phyloP scores from a whole-genome alignment of 1,140 invertebrate genomes.

The Aphis craccivora region DNA sequence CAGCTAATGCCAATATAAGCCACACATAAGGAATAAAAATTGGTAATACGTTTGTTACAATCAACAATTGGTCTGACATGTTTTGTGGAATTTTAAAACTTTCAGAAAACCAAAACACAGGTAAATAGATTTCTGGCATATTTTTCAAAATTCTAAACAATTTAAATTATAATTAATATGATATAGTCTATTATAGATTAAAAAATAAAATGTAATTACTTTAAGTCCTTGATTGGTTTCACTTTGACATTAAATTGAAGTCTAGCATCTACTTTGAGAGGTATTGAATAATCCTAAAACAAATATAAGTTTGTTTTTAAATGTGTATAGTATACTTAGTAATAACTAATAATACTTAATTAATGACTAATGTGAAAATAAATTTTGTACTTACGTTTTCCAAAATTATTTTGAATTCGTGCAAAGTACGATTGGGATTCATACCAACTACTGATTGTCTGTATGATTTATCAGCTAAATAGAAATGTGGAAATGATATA shows the following conservation, averaged over 20 bases:
- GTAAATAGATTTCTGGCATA: conserved; percentile 21
- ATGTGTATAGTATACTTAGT: neutral
- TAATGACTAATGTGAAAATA: neutral
- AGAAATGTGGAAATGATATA: conserved; percentile 77
- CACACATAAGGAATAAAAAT: conserved; percentile 33
- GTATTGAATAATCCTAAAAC: conserved; percentile 74
- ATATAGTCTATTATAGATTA: neutral
- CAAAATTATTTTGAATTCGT: conserved; percentile 70
- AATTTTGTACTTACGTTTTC: conserved; percentile 68
- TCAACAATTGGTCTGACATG: conserved; percentile 28
- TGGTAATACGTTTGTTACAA: conserved; percentile 42
- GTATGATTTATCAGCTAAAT: conserved; percentile 71
- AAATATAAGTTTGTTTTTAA: neutral
- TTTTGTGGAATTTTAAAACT: conserved; percentile 28
- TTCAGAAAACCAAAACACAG: conserved; percentile 49
- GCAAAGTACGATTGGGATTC: conserved; percentile 67
- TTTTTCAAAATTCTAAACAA: conserved; percentile 39
- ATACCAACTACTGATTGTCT: conserved; percentile 68
- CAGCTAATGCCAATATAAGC: conserved; percentile 21
- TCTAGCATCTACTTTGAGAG: conserved; percentile 75
- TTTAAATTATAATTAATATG: neutral
- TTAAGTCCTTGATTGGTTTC: conserved; percentile 69
- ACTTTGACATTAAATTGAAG: conserved; percentile 81
- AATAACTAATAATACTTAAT: neutral
- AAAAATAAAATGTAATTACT: conserved; percentile 68